Evolutionary conservation across 2,888 invertebrate species (phyloP).

Genomic region (Phortica magna): DNA sequence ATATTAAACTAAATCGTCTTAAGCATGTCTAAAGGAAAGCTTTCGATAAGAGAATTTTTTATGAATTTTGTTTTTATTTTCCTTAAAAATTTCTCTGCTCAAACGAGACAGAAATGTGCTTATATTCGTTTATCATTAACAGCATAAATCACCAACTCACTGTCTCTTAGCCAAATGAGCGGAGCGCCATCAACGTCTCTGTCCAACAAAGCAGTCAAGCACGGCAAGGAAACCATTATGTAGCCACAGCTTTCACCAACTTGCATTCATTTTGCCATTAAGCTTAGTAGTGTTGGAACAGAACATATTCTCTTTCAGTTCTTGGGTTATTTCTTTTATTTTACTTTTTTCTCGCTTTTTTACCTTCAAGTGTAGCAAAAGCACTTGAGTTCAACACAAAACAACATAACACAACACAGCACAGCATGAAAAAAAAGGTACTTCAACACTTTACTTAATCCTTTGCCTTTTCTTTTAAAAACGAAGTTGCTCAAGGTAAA

Average conservation of each 20-base stretch:
- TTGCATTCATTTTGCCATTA: background rate
- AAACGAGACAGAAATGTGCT: too few relatives aligned
- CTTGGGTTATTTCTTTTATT: background rate
- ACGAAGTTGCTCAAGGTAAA: conserved; percentile 52
- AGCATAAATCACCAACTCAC: too few relatives aligned
- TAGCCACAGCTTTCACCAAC: background rate
- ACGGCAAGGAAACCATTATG: background rate
- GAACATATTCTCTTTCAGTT: conserved; percentile 1
- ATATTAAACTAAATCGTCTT: too few relatives aligned
- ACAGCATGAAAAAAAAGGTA: conserved; percentile 38
- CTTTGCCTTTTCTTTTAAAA: conserved; percentile 6
- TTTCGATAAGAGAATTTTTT: too few relatives aligned
- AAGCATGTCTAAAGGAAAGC: too few relatives aligned
- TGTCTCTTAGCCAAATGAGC: too few relatives aligned
- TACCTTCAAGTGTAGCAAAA: too few relatives aligned
- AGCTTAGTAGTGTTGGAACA: background rate
- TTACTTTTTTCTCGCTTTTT: background rate
- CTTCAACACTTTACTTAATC: conserved; percentile 40
- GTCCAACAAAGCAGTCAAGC: too few relatives aligned
- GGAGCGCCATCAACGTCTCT: too few relatives aligned
- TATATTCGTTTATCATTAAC: too few relatives aligned
- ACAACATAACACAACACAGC: background rate
- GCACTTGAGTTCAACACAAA: background rate
- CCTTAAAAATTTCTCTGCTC: too few relatives aligned
- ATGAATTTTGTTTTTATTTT: too few relatives aligned